These are phyloP conservation scores for Abramis brama DNA, from an alignment of 2,113 vertebrate genomes.

Conservation along the genomic window DNA sequence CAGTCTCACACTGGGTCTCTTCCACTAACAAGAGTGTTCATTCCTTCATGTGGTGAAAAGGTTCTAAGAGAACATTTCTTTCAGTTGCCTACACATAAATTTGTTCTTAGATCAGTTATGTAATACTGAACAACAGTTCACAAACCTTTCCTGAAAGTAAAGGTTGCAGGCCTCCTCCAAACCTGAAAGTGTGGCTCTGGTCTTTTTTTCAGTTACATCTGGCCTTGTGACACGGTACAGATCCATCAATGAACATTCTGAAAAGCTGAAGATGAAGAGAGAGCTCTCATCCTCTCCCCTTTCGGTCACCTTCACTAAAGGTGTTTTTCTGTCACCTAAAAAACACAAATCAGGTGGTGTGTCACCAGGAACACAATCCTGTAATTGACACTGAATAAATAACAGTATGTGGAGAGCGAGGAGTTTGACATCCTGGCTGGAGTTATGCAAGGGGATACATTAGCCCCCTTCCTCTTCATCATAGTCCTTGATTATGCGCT, in stretches of 20 bases:
- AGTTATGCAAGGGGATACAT: too few species aligned
- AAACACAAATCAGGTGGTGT: not conserved
- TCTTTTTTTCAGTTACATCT: constrained; percentile 32
- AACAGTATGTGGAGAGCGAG: too few species aligned
- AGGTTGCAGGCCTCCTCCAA: constrained; percentile 62
- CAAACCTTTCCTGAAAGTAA: constrained; percentile 71
- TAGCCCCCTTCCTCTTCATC: too few species aligned
- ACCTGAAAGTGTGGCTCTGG: constrained; percentile 10
- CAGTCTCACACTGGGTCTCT: not conserved
- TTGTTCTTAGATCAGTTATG: not conserved
- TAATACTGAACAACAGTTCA: not conserved
- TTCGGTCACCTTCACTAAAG: constrained; percentile 2
- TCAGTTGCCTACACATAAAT: not conserved
- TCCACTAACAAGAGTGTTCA: not conserved
- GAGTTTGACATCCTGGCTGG: too few species aligned
- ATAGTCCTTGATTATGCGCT: too few species aligned
- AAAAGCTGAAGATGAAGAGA: constrained; percentile 65
- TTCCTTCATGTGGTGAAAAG: not conserved
- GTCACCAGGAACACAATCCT: not conserved
- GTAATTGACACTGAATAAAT: not conserved
- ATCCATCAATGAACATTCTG: constrained; percentile 53
- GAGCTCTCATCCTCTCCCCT: constrained; percentile 47
- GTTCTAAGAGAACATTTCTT: not conserved
- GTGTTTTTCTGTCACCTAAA: constrained; percentile 59
- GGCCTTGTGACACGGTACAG: constrained; percentile 11